Evolutionary conservation across 2,797 vertebrate species (phyloP).

Genomic region (Platalea minor): DNA sequence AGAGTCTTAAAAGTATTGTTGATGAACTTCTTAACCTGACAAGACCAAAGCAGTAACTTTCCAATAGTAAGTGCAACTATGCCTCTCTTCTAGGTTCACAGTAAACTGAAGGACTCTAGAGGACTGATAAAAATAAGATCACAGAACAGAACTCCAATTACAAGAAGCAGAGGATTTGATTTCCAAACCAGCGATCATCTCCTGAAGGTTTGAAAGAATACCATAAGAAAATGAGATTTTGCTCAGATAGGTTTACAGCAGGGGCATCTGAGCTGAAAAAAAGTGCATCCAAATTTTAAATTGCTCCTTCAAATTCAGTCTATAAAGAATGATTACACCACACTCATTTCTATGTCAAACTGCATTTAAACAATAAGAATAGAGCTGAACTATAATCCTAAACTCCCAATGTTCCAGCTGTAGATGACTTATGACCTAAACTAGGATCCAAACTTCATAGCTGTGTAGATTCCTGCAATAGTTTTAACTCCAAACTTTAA

Average conservation of each 20-base stretch:
- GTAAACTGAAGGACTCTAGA: neutral
- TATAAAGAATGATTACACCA: neutral
- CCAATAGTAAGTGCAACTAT: neutral
- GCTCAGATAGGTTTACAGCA: neutral
- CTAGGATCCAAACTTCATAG: neutral
- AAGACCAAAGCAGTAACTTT: neutral
- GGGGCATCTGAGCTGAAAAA: neutral
- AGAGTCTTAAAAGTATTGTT: neutral
- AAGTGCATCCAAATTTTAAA: neutral
- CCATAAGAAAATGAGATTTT: neutral
- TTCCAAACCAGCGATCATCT: neutral
- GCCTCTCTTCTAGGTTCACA: neutral
- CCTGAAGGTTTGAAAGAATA: neutral
- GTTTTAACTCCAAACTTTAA: neutral
- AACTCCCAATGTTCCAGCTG: neutral
- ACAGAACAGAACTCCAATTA: neutral
- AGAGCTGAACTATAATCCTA: neutral
- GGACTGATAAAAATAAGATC: neutral
- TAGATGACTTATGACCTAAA: neutral
- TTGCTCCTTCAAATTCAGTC: neutral
- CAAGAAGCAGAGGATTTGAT: neutral
- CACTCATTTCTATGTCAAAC: neutral
- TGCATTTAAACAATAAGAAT: neutral
- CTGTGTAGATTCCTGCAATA: neutral
- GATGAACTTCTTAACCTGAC: neutral